Evolutionary conservation across 2,113 vertebrate genomes (phyloP).

Genomic region (Otocyon megalotis): DNA sequence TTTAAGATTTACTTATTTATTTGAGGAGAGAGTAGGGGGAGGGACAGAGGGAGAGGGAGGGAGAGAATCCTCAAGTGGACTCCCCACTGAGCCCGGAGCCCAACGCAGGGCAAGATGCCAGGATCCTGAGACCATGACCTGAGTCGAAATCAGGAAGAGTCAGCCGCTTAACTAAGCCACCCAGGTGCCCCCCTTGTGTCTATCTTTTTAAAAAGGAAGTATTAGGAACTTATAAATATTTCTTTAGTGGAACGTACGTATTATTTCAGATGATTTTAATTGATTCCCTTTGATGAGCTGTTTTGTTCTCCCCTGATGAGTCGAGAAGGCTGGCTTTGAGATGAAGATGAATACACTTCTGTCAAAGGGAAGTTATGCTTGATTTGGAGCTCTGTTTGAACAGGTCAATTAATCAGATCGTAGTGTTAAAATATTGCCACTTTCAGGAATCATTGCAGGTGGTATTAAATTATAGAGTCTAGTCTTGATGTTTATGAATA

Average conservation of each 20-base stretch:
- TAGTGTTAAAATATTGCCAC: slow-evolving; percentile 76
- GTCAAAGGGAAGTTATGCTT: slow-evolving; percentile 65
- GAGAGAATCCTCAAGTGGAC: not conserved
- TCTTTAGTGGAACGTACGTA: not conserved
- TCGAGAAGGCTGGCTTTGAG: slow-evolving; percentile 40
- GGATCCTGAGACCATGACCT: not conserved
- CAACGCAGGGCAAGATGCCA: not conserved
- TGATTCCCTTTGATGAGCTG: slow-evolving; percentile 30
- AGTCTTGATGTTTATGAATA: slow-evolving; percentile 81
- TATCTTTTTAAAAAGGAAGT: not conserved
- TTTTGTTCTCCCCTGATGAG: slow-evolving; percentile 57
- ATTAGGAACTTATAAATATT: slow-evolving; percentile 26
- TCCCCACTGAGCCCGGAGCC: not conserved
- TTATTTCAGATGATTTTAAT: slow-evolving; percentile 58
- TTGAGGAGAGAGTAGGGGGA: not conserved
- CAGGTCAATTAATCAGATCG: slow-evolving; percentile 79
- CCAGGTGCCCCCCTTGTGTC: not conserved
- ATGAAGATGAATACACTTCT: slow-evolving; percentile 73
- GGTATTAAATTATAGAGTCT: slow-evolving; percentile 79
- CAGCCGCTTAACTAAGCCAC: not conserved
- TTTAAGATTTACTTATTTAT: not conserved
- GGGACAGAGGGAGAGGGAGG: not conserved
- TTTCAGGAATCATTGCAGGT: slow-evolving; percentile 81
- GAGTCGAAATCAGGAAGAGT: not conserved
- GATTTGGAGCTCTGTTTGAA: slow-evolving; percentile 73